Base-by-base conservation (phyloP, 2,888 invertebrate genomes). In the Agonopterix subpropinquella region DNA sequence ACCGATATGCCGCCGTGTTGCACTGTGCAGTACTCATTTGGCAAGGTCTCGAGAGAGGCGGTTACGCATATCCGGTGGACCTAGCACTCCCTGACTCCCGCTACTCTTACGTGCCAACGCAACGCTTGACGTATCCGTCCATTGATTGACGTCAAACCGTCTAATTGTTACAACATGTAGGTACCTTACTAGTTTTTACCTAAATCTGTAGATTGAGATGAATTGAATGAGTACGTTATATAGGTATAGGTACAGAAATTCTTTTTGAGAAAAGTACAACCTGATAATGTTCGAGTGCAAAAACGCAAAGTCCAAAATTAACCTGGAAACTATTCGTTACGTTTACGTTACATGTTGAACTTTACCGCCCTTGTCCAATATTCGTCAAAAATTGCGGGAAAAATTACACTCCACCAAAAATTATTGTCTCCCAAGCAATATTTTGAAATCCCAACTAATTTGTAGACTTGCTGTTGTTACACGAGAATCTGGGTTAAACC, bases 401-500 rank as follows among this genome's bases (percentile, higher is more conserved):
- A 36, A 18, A 28, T 28, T 28, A 0, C 28, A 28, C 35, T 35
- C 35, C 5, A 5, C 7, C 28, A 28, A 28, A 5, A 28, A 28
- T 39, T n/a, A 39, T n/a, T 10, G 39, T 39, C 39, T 39, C 9
- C n/a, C n/a, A n/a, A 39, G 39, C 9, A 39, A 50, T 41, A 36
- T 47, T 47, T 37, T 47, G 46, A 49, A 49, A 47, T 45, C 37
- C 11, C 41, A 15, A 37, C 44, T 41, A 37, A 46, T 46, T 47
- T 45, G 43, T 48, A 28, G 50, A 46, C 51, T 28, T 28, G 54
- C 55, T 55, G 63, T 64, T 58, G 61, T 53, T 56, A 41, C n/a
- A 53, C 59, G 54, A 55, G 58, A 66, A 77, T 71, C 64, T 77
- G 65, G 78, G 77, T 73, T 75, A 76, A 77, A 65, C 62, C 62